phyloP scores from a whole-genome alignment of 1,140 invertebrate species.

The Lasioglossum baleicum region DNA sequence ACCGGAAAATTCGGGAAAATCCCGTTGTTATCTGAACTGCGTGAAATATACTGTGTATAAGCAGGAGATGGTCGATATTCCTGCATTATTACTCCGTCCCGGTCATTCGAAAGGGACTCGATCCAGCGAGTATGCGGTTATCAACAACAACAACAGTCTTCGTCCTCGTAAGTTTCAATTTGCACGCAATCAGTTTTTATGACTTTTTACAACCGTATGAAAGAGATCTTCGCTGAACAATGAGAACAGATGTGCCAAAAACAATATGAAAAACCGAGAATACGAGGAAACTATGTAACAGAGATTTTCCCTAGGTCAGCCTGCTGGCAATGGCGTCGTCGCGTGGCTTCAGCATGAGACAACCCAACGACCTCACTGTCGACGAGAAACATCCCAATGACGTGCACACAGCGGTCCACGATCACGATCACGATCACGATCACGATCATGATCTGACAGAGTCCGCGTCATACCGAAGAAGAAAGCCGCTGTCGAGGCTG shows the following conservation, averaged over 20 bases:
- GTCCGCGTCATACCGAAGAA: not conserved
- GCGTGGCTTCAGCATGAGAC: not conserved
- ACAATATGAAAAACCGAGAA: not conserved
- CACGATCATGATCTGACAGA: conserved; percentile 7
- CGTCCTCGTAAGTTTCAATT: conserved; percentile 35
- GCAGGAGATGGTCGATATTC: not conserved
- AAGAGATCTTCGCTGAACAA: too few relatives aligned
- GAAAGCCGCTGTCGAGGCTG: not conserved
- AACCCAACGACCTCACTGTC: not conserved
- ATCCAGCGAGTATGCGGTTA: not conserved
- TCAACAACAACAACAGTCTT: not conserved
- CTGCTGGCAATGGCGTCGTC: not conserved
- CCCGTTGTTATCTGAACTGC: conserved; percentile 3
- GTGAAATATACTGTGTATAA: conserved; percentile 18
- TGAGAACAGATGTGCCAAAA: too few relatives aligned
- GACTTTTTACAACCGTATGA: too few relatives aligned
- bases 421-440: too few relatives aligned
- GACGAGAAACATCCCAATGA: not conserved
- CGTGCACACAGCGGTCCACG: not conserved
- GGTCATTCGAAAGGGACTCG: not conserved
- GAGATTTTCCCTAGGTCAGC: conserved; percentile 22
- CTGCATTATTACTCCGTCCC: not conserved
- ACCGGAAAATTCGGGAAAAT: conserved; percentile 6
- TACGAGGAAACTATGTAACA: not conserved
- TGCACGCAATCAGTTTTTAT: not conserved